Base-by-base conservation (phyloP, 2,888 invertebrate species). In the Antitype chi region DNA sequence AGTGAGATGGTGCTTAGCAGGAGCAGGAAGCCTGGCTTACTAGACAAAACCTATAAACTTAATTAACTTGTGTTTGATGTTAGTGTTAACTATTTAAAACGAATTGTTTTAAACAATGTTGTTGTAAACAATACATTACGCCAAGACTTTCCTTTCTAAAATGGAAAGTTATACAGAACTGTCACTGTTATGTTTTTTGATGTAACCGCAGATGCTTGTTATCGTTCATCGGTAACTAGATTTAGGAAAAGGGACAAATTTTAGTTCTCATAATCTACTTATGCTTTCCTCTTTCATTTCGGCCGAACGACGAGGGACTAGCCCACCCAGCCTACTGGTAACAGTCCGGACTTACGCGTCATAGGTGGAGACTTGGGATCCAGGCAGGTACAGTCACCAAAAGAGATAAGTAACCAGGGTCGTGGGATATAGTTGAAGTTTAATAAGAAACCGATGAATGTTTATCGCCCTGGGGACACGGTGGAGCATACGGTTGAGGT, bases 121-220 rank as follows among this genome's bases (percentile, higher is more conserved):
- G 13, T 28, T 59, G 52, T 25, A 15, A 55, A 53, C 70, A 32
- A 77, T 13, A 70, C 52, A 70, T 67, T 66, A 43, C 70, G 28
- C 43, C 60, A 49, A 81, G 13, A 53, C 70, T 71, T 78, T 67
- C 67, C 43, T 83, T 43, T 32, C 8, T 7, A 17, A 43, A 70
- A 67, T 67, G 43, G 79, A 83, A 71, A 81, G 70, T 71, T 17
- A 38, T 62, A 66, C 6, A 25, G 59, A 15, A 57, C 13, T 13
- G 13, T 47, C 9, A 47, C 13, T 47, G 43, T 47, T 77, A 62
- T 49, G 55, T 43, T 6, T 63, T 52, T 68, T 68, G 23, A 25
- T 32, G 13, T 53, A 67, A 67, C 25, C 52, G 4, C 60, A 81
- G 38, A 60, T 17, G 6, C 28, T 63, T 49, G 6, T 7, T 49